Evolutionary conservation across 2,113 vertebrate genomes (phyloP).

Genomic region (Nematolebias whitei): DNA sequence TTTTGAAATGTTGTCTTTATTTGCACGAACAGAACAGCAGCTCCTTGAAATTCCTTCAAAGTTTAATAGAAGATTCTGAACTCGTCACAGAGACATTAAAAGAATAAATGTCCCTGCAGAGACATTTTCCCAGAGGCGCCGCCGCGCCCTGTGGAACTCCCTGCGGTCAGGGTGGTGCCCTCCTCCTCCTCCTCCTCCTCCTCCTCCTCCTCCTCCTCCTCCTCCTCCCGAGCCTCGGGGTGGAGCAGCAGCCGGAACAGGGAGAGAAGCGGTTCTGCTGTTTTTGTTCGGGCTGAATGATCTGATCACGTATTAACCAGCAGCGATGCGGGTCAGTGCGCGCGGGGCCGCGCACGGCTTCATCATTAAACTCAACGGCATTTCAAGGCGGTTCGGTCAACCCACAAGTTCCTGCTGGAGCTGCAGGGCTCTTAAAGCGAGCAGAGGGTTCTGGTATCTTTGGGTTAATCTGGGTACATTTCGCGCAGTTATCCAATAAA

Average conservation of each 20-base stretch:
- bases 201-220: too few species aligned
- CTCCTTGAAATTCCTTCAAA: too few species aligned
- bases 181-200: too few species aligned
- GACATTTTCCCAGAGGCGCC: background rate
- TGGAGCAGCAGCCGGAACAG: conserved; percentile 29
- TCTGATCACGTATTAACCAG: conserved; percentile 71
- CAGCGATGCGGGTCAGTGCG: conserved; percentile 63
- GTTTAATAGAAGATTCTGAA: background rate
- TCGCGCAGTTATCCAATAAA: background rate
- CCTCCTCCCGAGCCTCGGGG: conserved; percentile 13
- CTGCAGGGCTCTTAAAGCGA: too few species aligned
- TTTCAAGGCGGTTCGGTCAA: conserved; percentile 18
- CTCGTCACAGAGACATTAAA: background rate
- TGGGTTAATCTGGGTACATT: background rate
- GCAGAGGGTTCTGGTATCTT: background rate
- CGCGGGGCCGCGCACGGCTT: conserved; percentile 43
- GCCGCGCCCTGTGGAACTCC: background rate
- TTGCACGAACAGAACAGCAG: too few species aligned
- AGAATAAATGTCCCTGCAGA: background rate
- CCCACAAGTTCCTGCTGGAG: conserved; percentile 32
- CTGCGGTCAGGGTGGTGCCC: conserved; percentile 1
- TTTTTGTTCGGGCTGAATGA: conserved; percentile 36
- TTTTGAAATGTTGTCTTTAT: too few species aligned
- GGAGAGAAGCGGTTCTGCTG: conserved; percentile 17
- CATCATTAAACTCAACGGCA: conserved; percentile 48